Conservation (phyloP, 2,113 vertebrate species). For the Nipponia nippon region DNA sequence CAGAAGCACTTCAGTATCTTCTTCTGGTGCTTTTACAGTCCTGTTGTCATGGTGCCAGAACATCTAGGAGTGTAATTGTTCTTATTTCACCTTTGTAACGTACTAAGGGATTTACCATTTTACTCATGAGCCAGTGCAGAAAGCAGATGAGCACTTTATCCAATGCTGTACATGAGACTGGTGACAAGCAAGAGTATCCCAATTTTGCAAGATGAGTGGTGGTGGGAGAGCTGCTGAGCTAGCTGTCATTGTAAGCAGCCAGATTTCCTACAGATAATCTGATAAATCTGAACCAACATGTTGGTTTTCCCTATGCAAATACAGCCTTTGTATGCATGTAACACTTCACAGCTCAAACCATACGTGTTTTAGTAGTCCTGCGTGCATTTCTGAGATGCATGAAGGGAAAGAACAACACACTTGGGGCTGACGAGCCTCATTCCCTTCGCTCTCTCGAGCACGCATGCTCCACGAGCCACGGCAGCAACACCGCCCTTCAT, state of each 20-base stretch:
- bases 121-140: neutral
- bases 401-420: neutral
- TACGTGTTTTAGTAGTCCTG: neutral
- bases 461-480: accelerated
- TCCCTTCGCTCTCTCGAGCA: accelerated
- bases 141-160: neutral
- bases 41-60: neutral
- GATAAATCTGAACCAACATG: accelerated
- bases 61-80: neutral
- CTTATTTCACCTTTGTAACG: neutral
- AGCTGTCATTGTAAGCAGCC: neutral
- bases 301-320: neutral
- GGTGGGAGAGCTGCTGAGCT: neutral
- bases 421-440: accelerated
- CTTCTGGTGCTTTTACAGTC: neutral
- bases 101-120: neutral
- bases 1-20: neutral
- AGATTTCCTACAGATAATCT: neutral
- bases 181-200: neutral
- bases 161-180: neutral
- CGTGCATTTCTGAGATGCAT: neutral
- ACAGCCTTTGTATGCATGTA: accelerated
- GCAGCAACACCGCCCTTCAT: accelerated
- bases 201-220: neutral
- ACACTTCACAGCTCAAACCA: neutral